phyloP scores from a whole-genome alignment of 2,888 invertebrate genomes.

The Phyto melanocephala region DNA sequence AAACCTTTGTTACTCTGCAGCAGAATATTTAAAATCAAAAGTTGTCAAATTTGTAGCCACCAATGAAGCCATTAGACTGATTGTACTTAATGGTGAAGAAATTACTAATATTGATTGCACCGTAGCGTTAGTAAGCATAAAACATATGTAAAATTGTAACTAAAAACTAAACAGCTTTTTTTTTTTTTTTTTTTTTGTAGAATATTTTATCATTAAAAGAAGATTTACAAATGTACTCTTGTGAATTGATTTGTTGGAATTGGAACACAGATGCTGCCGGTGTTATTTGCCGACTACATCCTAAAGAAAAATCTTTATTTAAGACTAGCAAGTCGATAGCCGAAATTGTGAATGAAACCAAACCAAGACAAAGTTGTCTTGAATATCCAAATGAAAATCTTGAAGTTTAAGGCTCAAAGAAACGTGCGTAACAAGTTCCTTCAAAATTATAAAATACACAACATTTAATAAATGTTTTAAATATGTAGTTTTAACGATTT shows the following conservation, averaged over 20 bases:
- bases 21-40: conserved; percentile 84
- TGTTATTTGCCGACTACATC: conserved; percentile 74
- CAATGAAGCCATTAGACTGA: conserved; percentile 80
- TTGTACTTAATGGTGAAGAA: conserved; percentile 87
- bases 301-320: conserved; percentile 71
- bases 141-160: not conserved
- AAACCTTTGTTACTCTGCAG: conserved; percentile 88
- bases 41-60: conserved; percentile 87
- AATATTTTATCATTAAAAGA: conserved; percentile 80
- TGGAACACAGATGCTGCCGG: conserved; percentile 77
- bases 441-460: not conserved
- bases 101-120: conserved; percentile 82
- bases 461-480: not conserved
- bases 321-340: conserved; percentile 70
- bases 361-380: not conserved
- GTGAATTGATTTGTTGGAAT: conserved; percentile 80
- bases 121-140: conserved; percentile 80
- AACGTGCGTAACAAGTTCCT: not conserved
- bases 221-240: conserved; percentile 80
- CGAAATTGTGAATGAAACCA: conserved; percentile 66
- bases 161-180: no score
- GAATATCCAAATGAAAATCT: not conserved
- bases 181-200: conserved; percentile 77
- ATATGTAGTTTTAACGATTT: not conserved
- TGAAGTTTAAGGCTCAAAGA: not conserved